Evolutionary conservation across 2,797 vertebrate genomes (phyloP).

Genomic region (Sebastes paucispinis): DNA sequence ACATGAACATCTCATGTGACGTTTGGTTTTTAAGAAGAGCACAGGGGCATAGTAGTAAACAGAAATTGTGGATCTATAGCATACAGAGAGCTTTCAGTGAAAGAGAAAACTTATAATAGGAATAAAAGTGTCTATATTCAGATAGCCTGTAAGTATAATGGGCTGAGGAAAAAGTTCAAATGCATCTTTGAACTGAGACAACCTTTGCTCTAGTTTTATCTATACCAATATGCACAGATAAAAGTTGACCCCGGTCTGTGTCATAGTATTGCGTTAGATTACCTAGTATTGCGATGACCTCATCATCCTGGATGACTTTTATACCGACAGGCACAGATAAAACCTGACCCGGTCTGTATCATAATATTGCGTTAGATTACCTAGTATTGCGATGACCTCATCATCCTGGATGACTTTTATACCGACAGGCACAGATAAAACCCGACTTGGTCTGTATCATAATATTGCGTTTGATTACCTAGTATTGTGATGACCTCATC

Average conservation of each 20-base stretch:
- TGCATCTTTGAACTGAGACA: background rate
- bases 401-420: conserved; percentile 97
- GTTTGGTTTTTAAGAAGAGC: background rate
- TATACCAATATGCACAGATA: background rate
- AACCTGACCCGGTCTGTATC: background rate
- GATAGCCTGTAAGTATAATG: background rate
- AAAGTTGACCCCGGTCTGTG: background rate
- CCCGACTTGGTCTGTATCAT: background rate
- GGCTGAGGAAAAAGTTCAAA: background rate
- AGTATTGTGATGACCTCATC: conserved; percentile 98
- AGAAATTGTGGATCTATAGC: background rate
- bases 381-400: conserved; percentile 97
- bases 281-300: conserved; percentile 98
- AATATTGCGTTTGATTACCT: conserved; percentile 74
- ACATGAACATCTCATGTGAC: background rate
- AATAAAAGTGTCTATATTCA: background rate
- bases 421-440: background rate
- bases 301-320: conserved; percentile 98
- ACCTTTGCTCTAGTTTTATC: background rate
- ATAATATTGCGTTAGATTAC: conserved; percentile 64
- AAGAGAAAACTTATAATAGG: background rate
- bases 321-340: background rate
- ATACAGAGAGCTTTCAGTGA: background rate
- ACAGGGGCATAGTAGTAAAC: background rate
- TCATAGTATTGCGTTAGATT: background rate